Percentiles rank a stretch among this genome's conserved stretches.
These are phyloP conservation scores for Sarcophaga variegata DNA, from an alignment of 2,888 invertebrate species.

Conservation along the genomic window DNA sequence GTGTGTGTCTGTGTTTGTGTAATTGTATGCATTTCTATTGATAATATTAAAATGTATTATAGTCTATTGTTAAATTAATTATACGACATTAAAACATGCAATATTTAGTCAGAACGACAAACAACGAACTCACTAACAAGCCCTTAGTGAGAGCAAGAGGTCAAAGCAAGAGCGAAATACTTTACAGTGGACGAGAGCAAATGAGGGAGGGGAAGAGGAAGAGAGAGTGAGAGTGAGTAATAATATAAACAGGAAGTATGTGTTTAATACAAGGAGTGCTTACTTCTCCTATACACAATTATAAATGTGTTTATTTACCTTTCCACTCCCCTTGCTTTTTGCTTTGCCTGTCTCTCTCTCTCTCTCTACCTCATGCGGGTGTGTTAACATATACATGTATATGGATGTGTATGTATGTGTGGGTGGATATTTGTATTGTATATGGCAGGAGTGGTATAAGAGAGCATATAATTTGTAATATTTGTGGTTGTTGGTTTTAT, in stretches of 20 bases:
- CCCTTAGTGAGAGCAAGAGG: neutral
- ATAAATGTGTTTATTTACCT: neutral
- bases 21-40: conserved; percentile 42
- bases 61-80: conserved; percentile 64
- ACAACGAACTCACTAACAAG: neutral
- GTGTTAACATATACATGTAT: no score
- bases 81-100: conserved; percentile 59
- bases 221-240: no score
- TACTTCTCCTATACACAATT: neutral
- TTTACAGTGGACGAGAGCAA: no score
- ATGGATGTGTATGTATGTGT: neutral
- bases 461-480: neutral
- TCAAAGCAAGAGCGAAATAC: neutral
- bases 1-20: neutral
- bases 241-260: no score
- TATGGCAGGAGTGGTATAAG: neutral
- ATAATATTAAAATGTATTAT: conserved; percentile 49
- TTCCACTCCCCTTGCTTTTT: neutral
- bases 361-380: neutral
- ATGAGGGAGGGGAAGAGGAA: no score
- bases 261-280: neutral
- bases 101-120: conserved; percentile 22
- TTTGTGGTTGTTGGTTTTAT: neutral
- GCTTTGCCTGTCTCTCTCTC: neutral
- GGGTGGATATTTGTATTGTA: neutral